A percentile compares a stretch with the other conserved stretches of the same genome.
These are phyloP conservation scores for Sander lucioperca DNA, from an alignment of 2,113 vertebrate species.

Conservation along the genomic window DNA sequence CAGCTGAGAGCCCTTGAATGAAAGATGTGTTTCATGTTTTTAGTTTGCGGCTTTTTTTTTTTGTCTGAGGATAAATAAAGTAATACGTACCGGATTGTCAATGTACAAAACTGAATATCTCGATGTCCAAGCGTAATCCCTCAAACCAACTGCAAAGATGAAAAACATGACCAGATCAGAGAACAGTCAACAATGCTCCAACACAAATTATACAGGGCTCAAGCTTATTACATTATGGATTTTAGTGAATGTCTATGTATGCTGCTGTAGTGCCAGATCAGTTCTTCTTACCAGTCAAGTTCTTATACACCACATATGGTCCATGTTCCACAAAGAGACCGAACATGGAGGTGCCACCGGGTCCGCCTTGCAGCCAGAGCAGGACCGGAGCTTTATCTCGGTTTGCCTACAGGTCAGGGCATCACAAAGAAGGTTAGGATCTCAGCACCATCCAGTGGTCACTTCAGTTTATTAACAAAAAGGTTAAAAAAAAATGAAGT, in stretches of 20 bases:
- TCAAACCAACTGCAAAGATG: constrained; percentile 75
- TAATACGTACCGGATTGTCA: constrained; percentile 85
- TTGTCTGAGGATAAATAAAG: background rate
- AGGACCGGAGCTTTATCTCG: constrained; percentile 83
- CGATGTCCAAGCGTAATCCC: constrained; percentile 85
- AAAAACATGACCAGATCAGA: background rate
- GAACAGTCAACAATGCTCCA: background rate
- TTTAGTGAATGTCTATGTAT: no score
- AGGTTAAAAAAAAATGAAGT: background rate
- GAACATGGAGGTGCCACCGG: constrained; percentile 90
- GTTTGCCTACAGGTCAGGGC: constrained; percentile 63
- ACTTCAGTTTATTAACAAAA: background rate
- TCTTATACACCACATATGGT: constrained; percentile 87
- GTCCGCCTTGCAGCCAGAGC: constrained; percentile 92
- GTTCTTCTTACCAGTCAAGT: constrained; percentile 86
- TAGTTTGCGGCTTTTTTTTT: background rate
- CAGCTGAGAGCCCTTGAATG: background rate
- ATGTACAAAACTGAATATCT: constrained; percentile 88
- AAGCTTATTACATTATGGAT: background rate
- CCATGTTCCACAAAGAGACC: constrained; percentile 93
- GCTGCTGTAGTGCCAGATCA: background rate
- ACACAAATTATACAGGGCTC: background rate
- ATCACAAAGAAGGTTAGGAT: background rate
- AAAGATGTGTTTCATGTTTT: background rate
- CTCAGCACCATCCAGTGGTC: constrained; percentile 62